Base-by-base conservation (phyloP, 2,797 vertebrate genomes). In the Characodon lateralis region DNA sequence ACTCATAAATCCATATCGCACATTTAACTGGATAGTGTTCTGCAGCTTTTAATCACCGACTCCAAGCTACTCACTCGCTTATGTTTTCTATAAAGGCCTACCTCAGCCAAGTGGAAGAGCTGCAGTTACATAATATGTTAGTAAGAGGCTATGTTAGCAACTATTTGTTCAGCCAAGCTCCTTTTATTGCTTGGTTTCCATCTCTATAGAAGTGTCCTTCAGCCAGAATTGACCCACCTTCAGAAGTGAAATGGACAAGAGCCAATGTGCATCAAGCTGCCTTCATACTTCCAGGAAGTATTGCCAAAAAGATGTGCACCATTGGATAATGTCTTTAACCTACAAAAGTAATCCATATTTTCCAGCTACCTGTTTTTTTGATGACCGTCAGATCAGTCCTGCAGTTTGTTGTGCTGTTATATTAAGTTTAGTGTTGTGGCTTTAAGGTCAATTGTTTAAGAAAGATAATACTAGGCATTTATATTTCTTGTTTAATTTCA, bases 191-290 rank as follows among this genome's bases (percentile, higher is more conserved):
- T 76, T 55, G 26, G 56, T 73, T 74, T 78, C 46, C 12, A 43
- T 71, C 66, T 74, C 68, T 84, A 80, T 41, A 88, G 51, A 71
- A 43, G 63, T 66, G 88, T 90, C 91, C 89, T 93, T 84, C 75
- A 81, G 79, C 12, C 71, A 59, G 46, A 79, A 26, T 84, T 92
- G 89, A 90, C 83, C 87, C 83, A 93, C 91, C 93, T 94, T 94
- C 84, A 91, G 53, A 72, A 79, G 26, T 56, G 77, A 18, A 66
- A 78, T 83, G 88, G 80, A 87, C 3, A 22, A 41, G 74, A 86
- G 85, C 74, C 85, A 86, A 71, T 24, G 56, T 16, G 48, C 51
- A 2, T 63, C 84, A 85, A 81, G 81, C 86, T 83, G 85, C 87
- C 85, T 85, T 91, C 84, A 91, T 26, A 76, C 59, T 63, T 80